Evolutionary conservation across 2,797 vertebrate species (phyloP).

Genomic region (Pygocentrus nattereri): DNA sequence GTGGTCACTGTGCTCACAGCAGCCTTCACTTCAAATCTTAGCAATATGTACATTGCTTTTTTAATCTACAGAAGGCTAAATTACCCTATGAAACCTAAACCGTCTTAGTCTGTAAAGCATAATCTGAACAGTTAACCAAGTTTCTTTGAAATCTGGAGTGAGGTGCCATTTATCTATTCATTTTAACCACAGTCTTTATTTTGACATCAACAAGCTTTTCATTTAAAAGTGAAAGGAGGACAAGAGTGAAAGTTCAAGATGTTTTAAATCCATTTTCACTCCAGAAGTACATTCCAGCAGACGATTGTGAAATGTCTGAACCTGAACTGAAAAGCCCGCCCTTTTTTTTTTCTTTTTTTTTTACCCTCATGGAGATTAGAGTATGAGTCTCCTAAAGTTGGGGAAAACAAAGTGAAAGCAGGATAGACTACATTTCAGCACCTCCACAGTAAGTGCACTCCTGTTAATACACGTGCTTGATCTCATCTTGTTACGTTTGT

Average conservation of each 20-base stretch:
- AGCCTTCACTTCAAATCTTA: background rate
- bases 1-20: background rate
- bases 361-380: background rate
- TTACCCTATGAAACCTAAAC: background rate
- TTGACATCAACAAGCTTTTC: background rate
- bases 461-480: background rate
- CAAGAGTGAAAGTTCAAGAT: background rate
- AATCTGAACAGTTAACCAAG: background rate
- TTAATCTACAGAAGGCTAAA: background rate
- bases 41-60: background rate
- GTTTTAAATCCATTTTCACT: background rate
- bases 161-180: background rate
- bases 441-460: slow-evolving; percentile 50
- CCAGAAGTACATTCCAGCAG: no score
- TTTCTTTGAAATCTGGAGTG: background rate
- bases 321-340: background rate
- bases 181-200: background rate
- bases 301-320: background rate
- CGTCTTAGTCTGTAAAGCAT: background rate
- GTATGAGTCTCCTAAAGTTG: background rate
- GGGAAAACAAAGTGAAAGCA: slow-evolving; percentile 51
- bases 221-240: background rate
- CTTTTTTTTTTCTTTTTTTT: background rate
- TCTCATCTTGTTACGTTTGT: background rate
- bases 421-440: slow-evolving; percentile 37